Conservation (phyloP, 1,140 invertebrate species). For the Rhizoglyphus robini region DNA sequence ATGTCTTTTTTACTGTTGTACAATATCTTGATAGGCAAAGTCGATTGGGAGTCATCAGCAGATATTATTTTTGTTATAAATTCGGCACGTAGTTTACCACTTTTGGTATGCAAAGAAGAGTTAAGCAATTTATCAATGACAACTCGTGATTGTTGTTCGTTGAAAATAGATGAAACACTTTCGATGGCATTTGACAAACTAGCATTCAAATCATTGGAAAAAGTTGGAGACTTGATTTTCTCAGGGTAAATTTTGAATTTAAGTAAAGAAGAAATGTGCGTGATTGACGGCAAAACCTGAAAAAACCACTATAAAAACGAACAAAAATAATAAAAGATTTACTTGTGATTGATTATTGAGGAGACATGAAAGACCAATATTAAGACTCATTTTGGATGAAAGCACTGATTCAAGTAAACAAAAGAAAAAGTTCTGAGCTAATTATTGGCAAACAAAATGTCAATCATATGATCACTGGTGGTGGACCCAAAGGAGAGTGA, state of each 20-base stretch:
- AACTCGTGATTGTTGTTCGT: neutral
- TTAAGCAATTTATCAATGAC: constrained; percentile 5
- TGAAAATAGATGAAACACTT: neutral
- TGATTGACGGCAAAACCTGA: constrained; percentile 1
- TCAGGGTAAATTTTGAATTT: neutral
- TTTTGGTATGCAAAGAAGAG: neutral
- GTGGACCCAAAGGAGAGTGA: too few relatives aligned
- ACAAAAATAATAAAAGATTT: neutral
- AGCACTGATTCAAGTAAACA: too few relatives aligned
- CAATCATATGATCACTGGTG: too few relatives aligned
- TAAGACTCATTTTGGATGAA: constrained; percentile 6
- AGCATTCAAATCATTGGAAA: neutral
- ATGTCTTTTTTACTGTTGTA: constrained; percentile 11
- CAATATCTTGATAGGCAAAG: neutral
- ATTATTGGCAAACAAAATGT: too few relatives aligned
- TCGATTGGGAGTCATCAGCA: neutral
- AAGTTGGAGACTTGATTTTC: neutral
- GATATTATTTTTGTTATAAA: constrained; percentile 8
- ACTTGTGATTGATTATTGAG: neutral
- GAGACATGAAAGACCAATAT: neutral
- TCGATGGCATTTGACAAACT: neutral
- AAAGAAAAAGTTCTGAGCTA: too few relatives aligned
- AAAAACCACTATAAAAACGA: neutral
- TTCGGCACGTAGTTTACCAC: neutral
- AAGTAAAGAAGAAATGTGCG: constrained; percentile 8